Evolutionary conservation across 2,888 invertebrate genomes (phyloP).

Genomic region (Synanthedon andrenaeformis): DNA sequence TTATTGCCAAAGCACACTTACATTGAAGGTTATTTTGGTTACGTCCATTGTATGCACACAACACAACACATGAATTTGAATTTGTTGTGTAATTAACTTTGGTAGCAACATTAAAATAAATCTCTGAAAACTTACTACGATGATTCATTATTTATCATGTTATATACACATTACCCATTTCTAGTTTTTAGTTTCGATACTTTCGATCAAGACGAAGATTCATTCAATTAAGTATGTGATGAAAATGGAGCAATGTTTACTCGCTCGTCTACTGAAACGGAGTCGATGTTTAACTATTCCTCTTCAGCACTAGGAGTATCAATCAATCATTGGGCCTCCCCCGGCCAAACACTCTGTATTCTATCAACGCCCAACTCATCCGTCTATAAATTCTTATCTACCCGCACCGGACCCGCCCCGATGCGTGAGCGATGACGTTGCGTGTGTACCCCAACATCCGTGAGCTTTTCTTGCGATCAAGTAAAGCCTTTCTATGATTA

Average conservation of each 20-base stretch:
- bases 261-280: conserved; percentile 6
- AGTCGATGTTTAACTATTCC: conserved; percentile 34
- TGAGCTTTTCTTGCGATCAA: conserved; percentile 19
- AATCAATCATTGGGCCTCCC: conserved; percentile 48
- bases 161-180: too few relatives aligned
- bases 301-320: conserved; percentile 27
- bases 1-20: too few relatives aligned
- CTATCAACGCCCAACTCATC: conserved; percentile 49
- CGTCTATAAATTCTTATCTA: conserved; percentile 61
- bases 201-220: conserved; percentile 8
- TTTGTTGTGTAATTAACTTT: too few relatives aligned
- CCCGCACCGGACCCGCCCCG: conserved; percentile 34
- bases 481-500: conserved; percentile 23
- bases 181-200: not conserved
- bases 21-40: too few relatives aligned
- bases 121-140: too few relatives aligned
- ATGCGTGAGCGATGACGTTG: conserved; percentile 54
- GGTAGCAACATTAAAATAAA: too few relatives aligned
- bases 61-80: too few relatives aligned
- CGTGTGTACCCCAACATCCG: conserved; percentile 28
- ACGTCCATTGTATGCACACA: too few relatives aligned
- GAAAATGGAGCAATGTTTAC: conserved; percentile 9
- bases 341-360: conserved; percentile 47
- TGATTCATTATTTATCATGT: too few relatives aligned
- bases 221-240: not conserved